These are phyloP conservation scores for Tetramorium parvispinum DNA, from an alignment of 1,140 invertebrate genomes.

Conservation along the genomic window DNA sequence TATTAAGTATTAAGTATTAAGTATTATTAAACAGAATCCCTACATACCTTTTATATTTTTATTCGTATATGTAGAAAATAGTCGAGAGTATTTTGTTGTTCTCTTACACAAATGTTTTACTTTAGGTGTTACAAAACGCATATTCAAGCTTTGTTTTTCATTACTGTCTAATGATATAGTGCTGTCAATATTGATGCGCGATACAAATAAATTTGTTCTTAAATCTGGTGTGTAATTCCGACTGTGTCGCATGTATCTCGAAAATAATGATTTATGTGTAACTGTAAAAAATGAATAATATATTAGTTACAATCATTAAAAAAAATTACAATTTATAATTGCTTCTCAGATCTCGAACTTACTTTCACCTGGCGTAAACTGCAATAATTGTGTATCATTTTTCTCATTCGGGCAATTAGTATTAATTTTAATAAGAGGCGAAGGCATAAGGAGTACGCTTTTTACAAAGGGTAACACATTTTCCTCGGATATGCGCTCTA, in stretches of 20 bases:
- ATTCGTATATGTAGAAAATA: conserved; percentile 69
- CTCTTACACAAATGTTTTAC: conserved; percentile 48
- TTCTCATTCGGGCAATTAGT: conserved; percentile 51
- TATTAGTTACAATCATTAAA: conserved; percentile 7
- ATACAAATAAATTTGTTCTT: conserved; percentile 69
- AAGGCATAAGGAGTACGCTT: conserved; percentile 74
- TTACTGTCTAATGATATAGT: conserved; percentile 54
- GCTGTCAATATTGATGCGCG: conserved; percentile 79
- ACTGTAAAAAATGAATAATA: conserved; percentile 64
- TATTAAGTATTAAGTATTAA: not conserved
- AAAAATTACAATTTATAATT: conserved; percentile 8
- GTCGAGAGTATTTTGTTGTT: conserved; percentile 74
- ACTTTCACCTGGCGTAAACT: conserved; percentile 79
- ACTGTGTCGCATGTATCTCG: conserved; percentile 69
- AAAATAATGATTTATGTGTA: conserved; percentile 77
- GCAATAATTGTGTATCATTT: conserved; percentile 67
- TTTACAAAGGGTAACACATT: conserved; percentile 49
- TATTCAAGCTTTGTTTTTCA: conserved; percentile 51
- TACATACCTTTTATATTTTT: conserved; percentile 64
- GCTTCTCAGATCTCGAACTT: not conserved
- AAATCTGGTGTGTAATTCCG: conserved; percentile 39
- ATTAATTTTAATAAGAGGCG: conserved; percentile 77
- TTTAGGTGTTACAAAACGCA: conserved; percentile 34
- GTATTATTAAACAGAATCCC: not conserved
- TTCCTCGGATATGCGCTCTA: conserved; percentile 17